A percentile compares a stretch with the other conserved stretches of the same genome.
Conservation (phyloP, 2,888 invertebrate species). For the Aleiodes alternator region DNA sequence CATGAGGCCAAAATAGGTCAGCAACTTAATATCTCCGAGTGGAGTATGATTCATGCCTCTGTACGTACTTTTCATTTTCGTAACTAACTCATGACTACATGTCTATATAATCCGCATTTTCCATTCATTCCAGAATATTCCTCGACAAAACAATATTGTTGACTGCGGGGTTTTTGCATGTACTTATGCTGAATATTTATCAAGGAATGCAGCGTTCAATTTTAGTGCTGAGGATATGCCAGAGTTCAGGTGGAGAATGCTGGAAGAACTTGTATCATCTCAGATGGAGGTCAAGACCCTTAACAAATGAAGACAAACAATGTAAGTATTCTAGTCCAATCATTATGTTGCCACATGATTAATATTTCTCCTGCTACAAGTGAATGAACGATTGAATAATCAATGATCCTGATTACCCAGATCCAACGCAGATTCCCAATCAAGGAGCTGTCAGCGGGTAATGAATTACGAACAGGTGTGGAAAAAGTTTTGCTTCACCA, state of each 20-base stretch:
- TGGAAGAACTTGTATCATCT: conserved; percentile 4
- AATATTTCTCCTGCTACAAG: neutral
- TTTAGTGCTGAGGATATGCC: conserved; percentile 6
- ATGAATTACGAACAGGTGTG: too few species aligned
- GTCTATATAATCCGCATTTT: too few species aligned
- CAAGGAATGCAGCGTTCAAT: neutral
- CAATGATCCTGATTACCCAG: too few species aligned
- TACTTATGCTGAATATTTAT: conserved; percentile 11
- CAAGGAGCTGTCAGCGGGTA: too few species aligned
- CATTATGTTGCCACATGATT: neutral
- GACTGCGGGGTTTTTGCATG: conserved; percentile 35
- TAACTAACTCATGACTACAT: too few species aligned
- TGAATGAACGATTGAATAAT: too few species aligned
- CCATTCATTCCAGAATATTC: conserved; percentile 7
- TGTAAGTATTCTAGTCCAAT: too few species aligned
- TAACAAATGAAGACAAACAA: too few species aligned
- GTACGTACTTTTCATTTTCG: too few species aligned
- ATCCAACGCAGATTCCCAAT: too few species aligned
- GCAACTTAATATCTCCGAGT: neutral
- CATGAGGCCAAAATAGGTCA: neutral
- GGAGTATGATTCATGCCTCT: neutral
- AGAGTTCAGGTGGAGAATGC: neutral
- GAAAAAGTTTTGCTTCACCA: neutral
- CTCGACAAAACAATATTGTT: neutral
- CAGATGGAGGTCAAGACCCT: too few species aligned